A percentile compares a stretch with the other conserved stretches of the same genome.
These are phyloP conservation scores for Dicaeum eximium DNA, from an alignment of 2,113 vertebrate genomes.

Conservation along the genomic window DNA sequence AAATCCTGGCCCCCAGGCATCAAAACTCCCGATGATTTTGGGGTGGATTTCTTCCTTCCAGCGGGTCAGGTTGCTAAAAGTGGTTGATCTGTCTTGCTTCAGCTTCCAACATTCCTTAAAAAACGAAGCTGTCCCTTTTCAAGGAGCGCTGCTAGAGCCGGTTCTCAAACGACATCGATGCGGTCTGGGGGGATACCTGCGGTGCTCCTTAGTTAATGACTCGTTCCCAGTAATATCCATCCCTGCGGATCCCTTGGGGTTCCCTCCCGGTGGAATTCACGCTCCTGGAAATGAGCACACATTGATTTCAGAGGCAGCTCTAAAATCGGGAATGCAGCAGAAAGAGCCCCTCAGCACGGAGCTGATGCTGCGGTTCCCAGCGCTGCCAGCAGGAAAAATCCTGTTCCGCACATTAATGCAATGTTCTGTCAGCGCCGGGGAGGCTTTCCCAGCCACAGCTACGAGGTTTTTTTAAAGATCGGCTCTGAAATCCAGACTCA, in stretches of 20 bases:
- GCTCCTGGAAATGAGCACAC: accelerated
- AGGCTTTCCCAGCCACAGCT: neutral
- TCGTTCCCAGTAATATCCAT: neutral
- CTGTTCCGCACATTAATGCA: accelerated
- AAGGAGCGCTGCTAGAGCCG: neutral
- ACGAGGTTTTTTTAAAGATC: neutral
- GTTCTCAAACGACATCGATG: accelerated
- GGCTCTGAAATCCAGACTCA: conserved; percentile 47
- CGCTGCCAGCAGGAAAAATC: neutral
- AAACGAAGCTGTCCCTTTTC: neutral
- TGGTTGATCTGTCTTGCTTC: neutral
- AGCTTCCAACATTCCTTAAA: neutral
- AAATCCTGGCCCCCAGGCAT: neutral
- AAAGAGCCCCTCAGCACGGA: neutral
- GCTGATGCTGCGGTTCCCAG: neutral
- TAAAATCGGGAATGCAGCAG: neutral
- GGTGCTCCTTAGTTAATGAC: neutral
- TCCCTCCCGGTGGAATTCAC: neutral
- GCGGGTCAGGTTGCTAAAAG: neutral
- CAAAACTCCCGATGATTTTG: neutral
- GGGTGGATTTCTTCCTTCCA: neutral
- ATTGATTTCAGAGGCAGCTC: neutral
- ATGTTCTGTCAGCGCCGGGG: neutral
- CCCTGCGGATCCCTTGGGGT: neutral
- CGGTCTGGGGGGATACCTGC: neutral